Evolutionary conservation across 2,888 invertebrate genomes (phyloP).

Genomic region (Megalurothrips usitatus): DNA sequence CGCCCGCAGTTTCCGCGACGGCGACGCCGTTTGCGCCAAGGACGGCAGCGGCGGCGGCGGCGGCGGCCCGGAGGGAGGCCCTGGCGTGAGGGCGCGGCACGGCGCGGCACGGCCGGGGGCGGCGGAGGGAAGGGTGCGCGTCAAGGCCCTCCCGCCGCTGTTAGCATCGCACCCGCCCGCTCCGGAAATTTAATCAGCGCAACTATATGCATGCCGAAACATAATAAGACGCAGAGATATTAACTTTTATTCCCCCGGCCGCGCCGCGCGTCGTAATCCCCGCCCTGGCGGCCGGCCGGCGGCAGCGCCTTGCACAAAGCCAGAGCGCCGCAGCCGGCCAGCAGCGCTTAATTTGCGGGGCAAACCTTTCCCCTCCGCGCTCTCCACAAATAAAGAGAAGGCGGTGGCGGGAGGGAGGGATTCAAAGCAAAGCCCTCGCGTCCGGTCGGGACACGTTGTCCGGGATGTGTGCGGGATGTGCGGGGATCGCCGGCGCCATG

Average conservation of each 20-base stretch:
- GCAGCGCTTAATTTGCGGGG: neutral
- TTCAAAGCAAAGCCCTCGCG: too few species aligned
- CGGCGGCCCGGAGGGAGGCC: too few species aligned
- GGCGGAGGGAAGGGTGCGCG: too few species aligned
- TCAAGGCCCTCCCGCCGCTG: neutral
- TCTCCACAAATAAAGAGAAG: too few species aligned
- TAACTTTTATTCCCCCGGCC: slow-evolving; percentile 14
- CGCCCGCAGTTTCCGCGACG: neutral
- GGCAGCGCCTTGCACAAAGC: neutral
- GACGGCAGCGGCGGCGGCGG: too few species aligned
- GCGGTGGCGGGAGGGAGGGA: too few species aligned
- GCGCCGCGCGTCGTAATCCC: neutral
- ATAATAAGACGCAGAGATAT: slow-evolving; percentile 4
- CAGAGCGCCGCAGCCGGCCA: neutral
- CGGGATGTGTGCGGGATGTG: too few species aligned
- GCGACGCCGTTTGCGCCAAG: neutral
- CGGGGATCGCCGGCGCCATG: too few species aligned
- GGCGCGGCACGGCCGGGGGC: too few species aligned
- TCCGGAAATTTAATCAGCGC: slow-evolving; percentile 25
- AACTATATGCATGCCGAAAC: slow-evolving; percentile 20
- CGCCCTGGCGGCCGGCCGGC: neutral
- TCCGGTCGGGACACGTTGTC: too few species aligned
- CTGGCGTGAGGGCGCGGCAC: too few species aligned
- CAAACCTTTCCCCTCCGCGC: too few species aligned
- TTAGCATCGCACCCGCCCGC: neutral